A percentile compares a stretch with the other conserved stretches of the same genome.
Conservation (phyloP, 2,888 invertebrate species). For the Tridacna gigas region DNA sequence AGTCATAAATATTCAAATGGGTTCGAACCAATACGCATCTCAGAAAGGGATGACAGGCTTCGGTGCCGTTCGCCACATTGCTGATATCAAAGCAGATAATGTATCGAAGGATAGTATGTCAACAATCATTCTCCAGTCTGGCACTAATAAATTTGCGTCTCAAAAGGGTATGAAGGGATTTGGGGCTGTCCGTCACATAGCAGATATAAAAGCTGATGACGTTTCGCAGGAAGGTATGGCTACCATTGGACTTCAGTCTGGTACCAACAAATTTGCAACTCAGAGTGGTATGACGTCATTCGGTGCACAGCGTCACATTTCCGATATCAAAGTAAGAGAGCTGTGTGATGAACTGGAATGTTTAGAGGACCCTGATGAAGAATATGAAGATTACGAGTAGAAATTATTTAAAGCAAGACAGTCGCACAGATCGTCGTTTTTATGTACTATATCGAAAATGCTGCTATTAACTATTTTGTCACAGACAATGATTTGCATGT, state of each 20-base stretch:
- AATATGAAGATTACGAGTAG: constrained; percentile 15
- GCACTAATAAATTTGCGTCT: constrained; percentile 75
- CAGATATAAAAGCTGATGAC: constrained; percentile 79
- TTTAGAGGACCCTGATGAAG: constrained; percentile 41
- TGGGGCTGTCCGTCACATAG: constrained; percentile 78
- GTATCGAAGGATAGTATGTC: constrained; percentile 72
- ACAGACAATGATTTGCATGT: no score
- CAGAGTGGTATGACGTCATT: constrained; percentile 78
- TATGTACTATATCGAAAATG: no score
- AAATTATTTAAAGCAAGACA: not conserved
- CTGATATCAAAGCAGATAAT: constrained; percentile 76
- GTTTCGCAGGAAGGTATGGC: constrained; percentile 72
- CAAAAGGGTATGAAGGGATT: constrained; percentile 77
- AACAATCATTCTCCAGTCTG: constrained; percentile 76
- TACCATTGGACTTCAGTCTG: constrained; percentile 77
- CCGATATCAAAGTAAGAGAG: constrained; percentile 78
- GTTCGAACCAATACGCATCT: constrained; percentile 82
- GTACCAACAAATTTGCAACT: constrained; percentile 75
- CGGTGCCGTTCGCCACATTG: constrained; percentile 80
- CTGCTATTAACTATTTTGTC: no score
- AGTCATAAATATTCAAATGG: constrained; percentile 81
- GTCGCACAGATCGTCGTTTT: no score
- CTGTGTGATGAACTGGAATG: constrained; percentile 61
- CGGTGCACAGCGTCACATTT: constrained; percentile 78
- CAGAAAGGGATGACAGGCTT: constrained; percentile 83